phyloP scores from a whole-genome alignment of 1,140 invertebrate genomes.

The Drosophila sturtevanti region DNA sequence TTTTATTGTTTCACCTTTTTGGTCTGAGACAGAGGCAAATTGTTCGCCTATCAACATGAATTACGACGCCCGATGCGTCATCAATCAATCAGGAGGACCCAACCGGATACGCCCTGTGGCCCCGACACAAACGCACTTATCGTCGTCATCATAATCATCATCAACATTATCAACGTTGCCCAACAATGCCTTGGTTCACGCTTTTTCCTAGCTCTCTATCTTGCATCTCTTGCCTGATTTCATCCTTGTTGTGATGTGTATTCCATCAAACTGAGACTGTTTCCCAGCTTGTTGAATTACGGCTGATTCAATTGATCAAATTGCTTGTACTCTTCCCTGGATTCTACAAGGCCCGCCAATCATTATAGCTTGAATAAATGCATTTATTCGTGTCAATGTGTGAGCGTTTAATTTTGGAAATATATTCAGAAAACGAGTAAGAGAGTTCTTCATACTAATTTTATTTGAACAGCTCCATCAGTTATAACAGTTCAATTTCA shows the following conservation, averaged over 20 bases:
- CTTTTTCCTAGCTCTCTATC: background rate
- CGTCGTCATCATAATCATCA: constrained; percentile 40
- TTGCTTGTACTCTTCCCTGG: constrained; percentile 1
- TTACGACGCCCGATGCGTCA: constrained; percentile 68
- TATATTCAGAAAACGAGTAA: constrained; percentile 7
- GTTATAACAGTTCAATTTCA: constrained; percentile 81
- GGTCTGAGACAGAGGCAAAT: constrained; percentile 51
- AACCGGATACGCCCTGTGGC: constrained; percentile 58
- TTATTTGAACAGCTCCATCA: no score
- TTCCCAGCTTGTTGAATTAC: constrained; percentile 19
- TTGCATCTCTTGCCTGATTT: background rate
- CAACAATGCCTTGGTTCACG: background rate
- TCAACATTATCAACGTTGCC: no score
- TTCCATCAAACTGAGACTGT: constrained; percentile 30
- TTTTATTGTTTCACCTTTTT: constrained; percentile 59
- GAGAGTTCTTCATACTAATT: constrained; percentile 18
- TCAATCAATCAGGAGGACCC: constrained; percentile 66
- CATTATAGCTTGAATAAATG: background rate
- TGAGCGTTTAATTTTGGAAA: background rate
- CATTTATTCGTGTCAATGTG: constrained; percentile 1
- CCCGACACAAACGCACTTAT: constrained; percentile 60
- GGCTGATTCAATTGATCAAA: constrained; percentile 35
- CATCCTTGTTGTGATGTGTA: constrained; percentile 5
- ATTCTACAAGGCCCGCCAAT: background rate
- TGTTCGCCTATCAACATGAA: constrained; percentile 71